Base-by-base conservation (phyloP, 1,140 invertebrate genomes). In the Dreissena polymorpha region DNA sequence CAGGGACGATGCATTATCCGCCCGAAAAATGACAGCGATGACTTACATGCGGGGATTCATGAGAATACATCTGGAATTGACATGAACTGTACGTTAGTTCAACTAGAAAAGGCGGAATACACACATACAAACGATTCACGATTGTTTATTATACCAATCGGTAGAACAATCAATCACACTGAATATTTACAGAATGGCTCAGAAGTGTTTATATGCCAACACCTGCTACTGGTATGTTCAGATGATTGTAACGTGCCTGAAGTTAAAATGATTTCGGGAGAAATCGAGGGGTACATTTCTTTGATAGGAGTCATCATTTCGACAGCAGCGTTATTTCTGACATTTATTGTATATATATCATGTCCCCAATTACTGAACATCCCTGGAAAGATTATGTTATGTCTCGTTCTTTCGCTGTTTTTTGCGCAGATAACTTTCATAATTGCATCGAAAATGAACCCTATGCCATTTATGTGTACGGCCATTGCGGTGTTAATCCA, bases 301-400 rank as follows among this genome's bases (percentile, higher is more conserved):
- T 55, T 85, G 25, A 65, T 85, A 23, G 87, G 87, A 0, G 27
- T 86, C 0, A 49, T 85, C 3, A 50, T 89, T 10, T 90, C 89
- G 16, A 10, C 89, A 13, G 53, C 85, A n/a, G 86, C 83, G 5
- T 75, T 90, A 14, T 25, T 84, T 7, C 39, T 88, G 16, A 79
- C 73, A 16, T 83, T 94, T 18, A 14, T 89, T 5, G 88, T 94
- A 0, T 94, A 93, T 81, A 65, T 88, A 5, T 53, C 90, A 0
- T 82, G 94, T 10, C 89, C 91, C 23, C 90, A 91, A 50, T 85
- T 94, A 71, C 87, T 92, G 55, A 94, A 94, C 84, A 86, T 93
- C 18, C 94, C 94, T 0, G 94, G 93, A 0, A 94, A 93, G 79
- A 94, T 93, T 82, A 84, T 94, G 8, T 88, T 94, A 60, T 93